Conservation (phyloP, 2,888 invertebrate species). For the Ormyrus labotus region DNA sequence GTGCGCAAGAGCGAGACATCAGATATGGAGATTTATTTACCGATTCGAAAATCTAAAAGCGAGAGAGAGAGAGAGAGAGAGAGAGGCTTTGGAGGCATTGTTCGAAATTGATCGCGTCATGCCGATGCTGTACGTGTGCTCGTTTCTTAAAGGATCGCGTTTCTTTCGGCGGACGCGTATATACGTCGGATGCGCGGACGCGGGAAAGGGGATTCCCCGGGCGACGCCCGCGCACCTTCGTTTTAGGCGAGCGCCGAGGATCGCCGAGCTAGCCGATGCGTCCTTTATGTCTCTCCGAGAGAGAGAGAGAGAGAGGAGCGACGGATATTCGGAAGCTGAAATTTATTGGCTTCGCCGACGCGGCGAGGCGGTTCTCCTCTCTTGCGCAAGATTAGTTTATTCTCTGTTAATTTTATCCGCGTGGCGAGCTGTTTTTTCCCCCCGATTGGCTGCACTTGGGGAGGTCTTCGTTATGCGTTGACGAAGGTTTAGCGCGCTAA, state of each 20-base stretch:
- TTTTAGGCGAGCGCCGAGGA: background rate
- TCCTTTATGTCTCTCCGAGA: slow-evolving; percentile 19
- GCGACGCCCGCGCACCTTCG: slow-evolving; percentile 14
- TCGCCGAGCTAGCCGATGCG: background rate
- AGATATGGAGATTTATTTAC: slow-evolving; percentile 51
- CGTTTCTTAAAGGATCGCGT: slow-evolving; percentile 33
- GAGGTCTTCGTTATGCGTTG: no score
- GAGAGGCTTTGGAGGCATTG: slow-evolving; percentile 60
- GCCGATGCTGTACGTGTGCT: slow-evolving; percentile 64
- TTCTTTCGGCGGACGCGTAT: slow-evolving; percentile 53
- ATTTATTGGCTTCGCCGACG: background rate
- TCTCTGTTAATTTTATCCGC: slow-evolving; percentile 36
- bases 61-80: slow-evolving; percentile 15
- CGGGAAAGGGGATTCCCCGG: slow-evolving; percentile 20
- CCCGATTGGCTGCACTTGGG: no score
- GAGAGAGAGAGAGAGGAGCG: background rate
- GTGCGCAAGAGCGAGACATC: background rate
- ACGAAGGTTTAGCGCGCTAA: no score
- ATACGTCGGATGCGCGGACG: background rate
- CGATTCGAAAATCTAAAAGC: slow-evolving; percentile 46
- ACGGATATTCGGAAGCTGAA: background rate
- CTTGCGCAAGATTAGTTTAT: slow-evolving; percentile 9
- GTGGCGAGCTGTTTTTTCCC: background rate
- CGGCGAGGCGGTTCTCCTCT: no score
- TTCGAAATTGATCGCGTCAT: slow-evolving; percentile 71